A percentile compares a stretch with the other conserved stretches of the same genome.
These are phyloP conservation scores for Chelon labrosus DNA, from an alignment of 2,797 vertebrate species.

Conservation along the genomic window DNA sequence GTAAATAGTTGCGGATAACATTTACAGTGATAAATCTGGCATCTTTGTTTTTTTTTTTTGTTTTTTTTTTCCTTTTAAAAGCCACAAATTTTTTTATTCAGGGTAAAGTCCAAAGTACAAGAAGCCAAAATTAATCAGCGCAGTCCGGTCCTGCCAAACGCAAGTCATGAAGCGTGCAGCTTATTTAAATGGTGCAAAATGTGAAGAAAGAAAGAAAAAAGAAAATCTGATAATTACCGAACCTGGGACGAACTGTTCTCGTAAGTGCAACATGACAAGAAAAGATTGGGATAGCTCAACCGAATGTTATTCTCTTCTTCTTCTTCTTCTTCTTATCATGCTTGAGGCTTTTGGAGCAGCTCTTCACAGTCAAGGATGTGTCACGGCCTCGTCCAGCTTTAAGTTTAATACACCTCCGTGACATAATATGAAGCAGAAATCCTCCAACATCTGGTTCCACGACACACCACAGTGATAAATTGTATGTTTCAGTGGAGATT, in stretches of 20 bases:
- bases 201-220: too few relatives aligned
- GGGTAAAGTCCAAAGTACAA: not conserved
- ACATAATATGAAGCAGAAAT: constrained; percentile 18
- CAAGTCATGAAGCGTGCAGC: not conserved
- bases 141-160: not conserved
- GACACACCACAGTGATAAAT: not conserved
- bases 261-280: not conserved
- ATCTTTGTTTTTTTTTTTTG: not conserved
- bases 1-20: constrained; percentile 38
- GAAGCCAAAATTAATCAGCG: not conserved
- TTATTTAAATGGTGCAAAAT: not conserved
- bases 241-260: not conserved
- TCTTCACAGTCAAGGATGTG: not conserved
- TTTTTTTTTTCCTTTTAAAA: not conserved
- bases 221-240: not conserved
- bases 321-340: not conserved
- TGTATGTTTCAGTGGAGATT: not conserved
- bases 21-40: constrained; percentile 2
- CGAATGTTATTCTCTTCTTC: not conserved
- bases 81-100: not conserved
- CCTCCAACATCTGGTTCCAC: constrained; percentile 36
- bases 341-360: constrained; percentile 13
- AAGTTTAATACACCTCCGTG: not conserved
- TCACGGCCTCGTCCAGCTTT: not conserved
- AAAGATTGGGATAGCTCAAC: not conserved